A percentile compares a stretch with the other conserved stretches of the same genome.
Conservation (phyloP, 2,888 invertebrate genomes). For the Sarcophaga rosellei region DNA sequence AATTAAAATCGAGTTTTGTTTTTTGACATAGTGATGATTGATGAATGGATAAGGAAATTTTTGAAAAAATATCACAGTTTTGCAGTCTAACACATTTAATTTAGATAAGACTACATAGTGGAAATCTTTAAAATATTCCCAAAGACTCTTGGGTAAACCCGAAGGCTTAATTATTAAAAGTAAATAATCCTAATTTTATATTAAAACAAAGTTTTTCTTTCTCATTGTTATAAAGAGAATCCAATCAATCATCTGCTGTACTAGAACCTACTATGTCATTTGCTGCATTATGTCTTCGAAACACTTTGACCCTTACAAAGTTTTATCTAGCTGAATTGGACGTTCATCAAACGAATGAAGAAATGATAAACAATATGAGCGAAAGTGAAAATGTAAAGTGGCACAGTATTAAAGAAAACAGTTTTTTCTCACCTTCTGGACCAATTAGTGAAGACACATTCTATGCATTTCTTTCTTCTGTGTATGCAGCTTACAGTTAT, state of each 20-base stretch:
- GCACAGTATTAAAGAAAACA: conserved; percentile 82
- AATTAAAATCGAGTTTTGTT: too few species aligned
- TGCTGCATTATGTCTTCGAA: conserved; percentile 92
- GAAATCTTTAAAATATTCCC: too few species aligned
- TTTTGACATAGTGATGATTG: too few species aligned
- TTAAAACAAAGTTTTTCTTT: neutral
- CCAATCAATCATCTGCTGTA: conserved; percentile 90
- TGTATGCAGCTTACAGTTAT: conserved; percentile 91
- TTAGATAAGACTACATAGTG: too few species aligned
- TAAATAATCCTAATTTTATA: too few species aligned
- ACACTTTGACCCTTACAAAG: conserved; percentile 83
- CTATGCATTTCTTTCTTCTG: conserved; percentile 84
- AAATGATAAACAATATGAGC: conserved; percentile 41
- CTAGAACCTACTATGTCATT: conserved; percentile 95
- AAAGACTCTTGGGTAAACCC: too few species aligned
- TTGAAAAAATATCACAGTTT: too few species aligned
- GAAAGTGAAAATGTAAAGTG: conserved; percentile 67
- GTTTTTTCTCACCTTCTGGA: conserved; percentile 83
- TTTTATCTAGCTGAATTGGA: conserved; percentile 73
- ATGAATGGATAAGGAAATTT: too few species aligned
- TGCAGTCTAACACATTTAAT: too few species aligned
- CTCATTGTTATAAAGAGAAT: conserved; percentile 35
- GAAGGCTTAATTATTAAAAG: too few species aligned
- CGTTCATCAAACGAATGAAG: neutral
- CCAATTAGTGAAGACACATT: conserved; percentile 85